Evolutionary conservation across 2,797 vertebrate genomes (phyloP).

Genomic region (Neosilurus mollespiculum): DNA sequence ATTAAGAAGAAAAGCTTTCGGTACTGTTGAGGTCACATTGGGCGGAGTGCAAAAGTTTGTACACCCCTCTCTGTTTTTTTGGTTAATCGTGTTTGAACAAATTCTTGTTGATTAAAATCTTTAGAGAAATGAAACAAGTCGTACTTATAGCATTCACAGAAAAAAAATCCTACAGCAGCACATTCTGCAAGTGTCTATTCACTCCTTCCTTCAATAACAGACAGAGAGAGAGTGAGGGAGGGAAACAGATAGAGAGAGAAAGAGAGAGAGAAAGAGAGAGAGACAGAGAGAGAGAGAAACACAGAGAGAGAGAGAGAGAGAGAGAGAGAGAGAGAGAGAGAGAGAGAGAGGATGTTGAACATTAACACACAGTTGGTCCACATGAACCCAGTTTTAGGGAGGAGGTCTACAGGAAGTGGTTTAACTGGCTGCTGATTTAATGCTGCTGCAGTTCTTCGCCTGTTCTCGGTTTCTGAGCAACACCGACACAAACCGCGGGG

Average conservation of each 20-base stretch:
- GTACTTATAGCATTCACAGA: too few relatives aligned
- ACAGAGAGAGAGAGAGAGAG: too few relatives aligned
- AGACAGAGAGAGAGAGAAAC: too few relatives aligned
- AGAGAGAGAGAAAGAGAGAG: too few relatives aligned
- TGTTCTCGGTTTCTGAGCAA: conserved; percentile 3
- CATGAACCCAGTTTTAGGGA: not conserved
- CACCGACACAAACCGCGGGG: not conserved
- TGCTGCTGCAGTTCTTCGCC: not conserved
- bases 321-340: too few relatives aligned
- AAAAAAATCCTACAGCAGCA: not conserved
- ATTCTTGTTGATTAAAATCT: not conserved
- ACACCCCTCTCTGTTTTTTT: not conserved
- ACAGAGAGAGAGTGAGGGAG: too few relatives aligned
- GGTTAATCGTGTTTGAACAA: not conserved
- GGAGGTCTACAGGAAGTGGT: conserved; percentile 11
- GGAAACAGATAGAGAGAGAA: too few relatives aligned
- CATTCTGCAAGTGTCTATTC: not conserved
- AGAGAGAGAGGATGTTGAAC: not conserved
- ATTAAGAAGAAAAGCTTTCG: not conserved
- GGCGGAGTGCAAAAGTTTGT: not conserved
- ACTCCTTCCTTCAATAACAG: too few relatives aligned
- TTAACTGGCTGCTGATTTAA: not conserved
- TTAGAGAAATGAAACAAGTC: not conserved
- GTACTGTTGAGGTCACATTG: not conserved
- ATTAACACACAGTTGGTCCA: not conserved